Evolutionary conservation across 1,140 invertebrate genomes (phyloP).

Genomic region (Popillia japonica): DNA sequence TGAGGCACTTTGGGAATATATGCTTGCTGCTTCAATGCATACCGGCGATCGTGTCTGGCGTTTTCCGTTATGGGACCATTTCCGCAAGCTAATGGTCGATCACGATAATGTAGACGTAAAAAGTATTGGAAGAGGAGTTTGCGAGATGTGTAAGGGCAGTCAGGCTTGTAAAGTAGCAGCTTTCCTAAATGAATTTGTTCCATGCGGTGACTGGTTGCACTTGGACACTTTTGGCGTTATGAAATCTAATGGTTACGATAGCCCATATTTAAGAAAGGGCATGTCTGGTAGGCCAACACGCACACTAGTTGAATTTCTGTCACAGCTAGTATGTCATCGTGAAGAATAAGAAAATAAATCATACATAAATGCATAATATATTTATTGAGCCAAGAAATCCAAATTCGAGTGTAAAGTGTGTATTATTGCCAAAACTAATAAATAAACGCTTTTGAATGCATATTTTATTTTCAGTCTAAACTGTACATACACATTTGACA

Average conservation of each 20-base stretch:
- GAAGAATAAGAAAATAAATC: conserved; percentile 47
- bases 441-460: conserved; percentile 10
- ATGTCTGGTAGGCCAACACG: conserved; percentile 70
- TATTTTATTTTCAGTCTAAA: conserved; percentile 13
- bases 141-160: conserved; percentile 54
- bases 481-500: neutral
- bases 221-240: conserved; percentile 76
- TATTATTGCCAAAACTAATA: conserved; percentile 11
- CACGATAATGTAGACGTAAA: conserved; percentile 65
- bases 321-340: conserved; percentile 63
- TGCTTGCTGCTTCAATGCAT: conserved; percentile 63
- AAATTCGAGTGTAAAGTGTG: conserved; percentile 14
- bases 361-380: conserved; percentile 7
- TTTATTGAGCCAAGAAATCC: neutral
- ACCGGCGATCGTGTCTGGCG: conserved; percentile 74
- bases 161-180: conserved; percentile 75
- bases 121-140: conserved; percentile 63
- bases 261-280: conserved; percentile 67
- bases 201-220: conserved; percentile 71
- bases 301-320: conserved; percentile 69
- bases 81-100: conserved; percentile 57
- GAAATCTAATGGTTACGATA: conserved; percentile 63
- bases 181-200: conserved; percentile 76
- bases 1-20: conserved; percentile 62
- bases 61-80: conserved; percentile 71